These are phyloP conservation scores for Trichogramma dendrolimi DNA, from an alignment of 2,888 invertebrate genomes.

Conservation along the genomic window DNA sequence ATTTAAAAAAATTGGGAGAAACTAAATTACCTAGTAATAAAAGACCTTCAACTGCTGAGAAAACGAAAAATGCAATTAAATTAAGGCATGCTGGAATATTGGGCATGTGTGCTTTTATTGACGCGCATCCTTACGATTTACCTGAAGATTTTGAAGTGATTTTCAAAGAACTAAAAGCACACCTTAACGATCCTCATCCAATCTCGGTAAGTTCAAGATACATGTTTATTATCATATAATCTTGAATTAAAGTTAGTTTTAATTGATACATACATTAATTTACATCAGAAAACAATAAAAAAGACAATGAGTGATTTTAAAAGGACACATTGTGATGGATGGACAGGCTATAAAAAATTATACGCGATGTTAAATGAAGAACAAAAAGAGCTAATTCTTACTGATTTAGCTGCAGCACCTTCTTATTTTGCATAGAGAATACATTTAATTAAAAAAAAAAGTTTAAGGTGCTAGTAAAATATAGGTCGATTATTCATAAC, in stretches of 20 bases:
- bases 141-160: slow-evolving; percentile 73
- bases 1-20: slow-evolving; percentile 57
- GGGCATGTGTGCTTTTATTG: slow-evolving; percentile 82
- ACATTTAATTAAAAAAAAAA: neutral
- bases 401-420: slow-evolving; percentile 85
- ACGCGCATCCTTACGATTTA: slow-evolving; percentile 83
- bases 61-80: slow-evolving; percentile 47
- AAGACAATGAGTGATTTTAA: slow-evolving; percentile 84
- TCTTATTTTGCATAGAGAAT: slow-evolving; percentile 77
- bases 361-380: slow-evolving; percentile 83
- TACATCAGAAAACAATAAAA: slow-evolving; percentile 69
- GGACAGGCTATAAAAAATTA: slow-evolving; percentile 81
- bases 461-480: no score
- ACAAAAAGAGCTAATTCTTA: slow-evolving; percentile 71
- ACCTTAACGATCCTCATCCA: slow-evolving; percentile 86
- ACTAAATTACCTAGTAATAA: slow-evolving; percentile 47
- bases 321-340: slow-evolving; percentile 88
- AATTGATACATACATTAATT: neutral
- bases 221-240: neutral
- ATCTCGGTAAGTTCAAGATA: slow-evolving; percentile 64
- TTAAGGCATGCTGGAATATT: slow-evolving; percentile 80
- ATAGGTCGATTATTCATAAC: no score
- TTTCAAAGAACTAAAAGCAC: slow-evolving; percentile 72
- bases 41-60: slow-evolving; percentile 23
- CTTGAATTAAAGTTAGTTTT: neutral